These are phyloP conservation scores for Merodon equestris DNA, from an alignment of 2,888 invertebrate genomes.

Conservation along the genomic window DNA sequence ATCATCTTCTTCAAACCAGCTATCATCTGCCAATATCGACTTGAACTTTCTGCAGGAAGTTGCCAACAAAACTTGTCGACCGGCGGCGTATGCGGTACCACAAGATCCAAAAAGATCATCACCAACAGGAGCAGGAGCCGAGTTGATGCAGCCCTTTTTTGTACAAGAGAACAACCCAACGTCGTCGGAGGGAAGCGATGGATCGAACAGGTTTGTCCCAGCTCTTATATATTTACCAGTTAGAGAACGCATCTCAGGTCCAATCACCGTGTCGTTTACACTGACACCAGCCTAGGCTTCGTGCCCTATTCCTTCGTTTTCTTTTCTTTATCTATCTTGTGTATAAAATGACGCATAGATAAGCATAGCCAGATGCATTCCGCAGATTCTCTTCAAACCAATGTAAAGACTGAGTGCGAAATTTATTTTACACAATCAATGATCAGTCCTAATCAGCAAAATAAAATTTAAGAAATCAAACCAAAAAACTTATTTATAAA, in stretches of 20 bases:
- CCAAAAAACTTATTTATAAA: slow-evolving; percentile 10
- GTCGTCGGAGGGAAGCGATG: slow-evolving; percentile 47
- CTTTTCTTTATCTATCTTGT: neutral
- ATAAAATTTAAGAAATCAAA: neutral
- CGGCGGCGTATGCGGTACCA: slow-evolving; percentile 84
- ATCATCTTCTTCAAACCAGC: slow-evolving; percentile 54
- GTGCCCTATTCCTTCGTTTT: too few species aligned
- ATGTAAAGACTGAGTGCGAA: slow-evolving; percentile 67
- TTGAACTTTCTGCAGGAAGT: slow-evolving; percentile 72
- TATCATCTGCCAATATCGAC: slow-evolving; percentile 50
- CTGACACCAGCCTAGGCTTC: slow-evolving; percentile 90
- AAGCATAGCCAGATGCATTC: slow-evolving; percentile 7
- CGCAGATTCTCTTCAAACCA: slow-evolving; percentile 35
- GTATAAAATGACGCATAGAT: slow-evolving; percentile 11
- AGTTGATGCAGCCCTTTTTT: slow-evolving; percentile 95
- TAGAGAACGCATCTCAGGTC: slow-evolving; percentile 90
- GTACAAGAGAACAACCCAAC: slow-evolving; percentile 82
- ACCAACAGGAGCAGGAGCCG: slow-evolving; percentile 70
- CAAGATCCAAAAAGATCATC: slow-evolving; percentile 72
- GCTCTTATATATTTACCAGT: slow-evolving; percentile 97
- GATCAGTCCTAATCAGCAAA: slow-evolving; percentile 56
- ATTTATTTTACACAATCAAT: slow-evolving; percentile 54
- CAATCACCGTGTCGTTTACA: slow-evolving; percentile 94
- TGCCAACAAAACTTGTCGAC: slow-evolving; percentile 77
- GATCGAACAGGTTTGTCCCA: slow-evolving; percentile 85